Evolutionary conservation across 2,797 vertebrate genomes (phyloP).

Genomic region (Pseudochromis fuscus): DNA sequence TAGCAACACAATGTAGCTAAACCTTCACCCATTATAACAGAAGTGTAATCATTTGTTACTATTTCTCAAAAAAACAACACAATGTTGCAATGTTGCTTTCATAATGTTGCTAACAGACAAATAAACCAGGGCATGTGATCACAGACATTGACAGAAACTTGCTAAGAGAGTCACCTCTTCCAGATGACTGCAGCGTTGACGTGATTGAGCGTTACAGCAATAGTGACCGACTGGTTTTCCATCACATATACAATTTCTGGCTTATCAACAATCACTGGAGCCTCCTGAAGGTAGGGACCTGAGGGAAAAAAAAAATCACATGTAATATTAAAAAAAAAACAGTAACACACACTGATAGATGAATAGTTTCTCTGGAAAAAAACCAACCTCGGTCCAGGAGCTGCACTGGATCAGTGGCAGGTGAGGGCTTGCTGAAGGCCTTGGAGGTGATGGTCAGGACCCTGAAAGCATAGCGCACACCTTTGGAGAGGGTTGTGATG

Average conservation of each 20-base stretch:
- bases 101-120: no score
- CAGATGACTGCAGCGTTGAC: conserved; percentile 91
- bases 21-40: no score
- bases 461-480: conserved; percentile 91
- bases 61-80: no score
- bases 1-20: no score
- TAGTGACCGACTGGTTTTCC: conserved; percentile 90
- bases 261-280: conserved; percentile 91
- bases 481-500: conserved; percentile 89
- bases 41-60: no score
- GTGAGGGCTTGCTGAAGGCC: conserved; percentile 95
- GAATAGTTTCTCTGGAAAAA: neutral
- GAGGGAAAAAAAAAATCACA: conserved; percentile 38
- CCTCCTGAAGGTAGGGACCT: conserved; percentile 93
- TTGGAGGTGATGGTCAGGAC: conserved; percentile 93
- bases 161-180: conserved; percentile 86
- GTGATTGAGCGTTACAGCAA: conserved; percentile 93
- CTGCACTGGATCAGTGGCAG: conserved; percentile 88
- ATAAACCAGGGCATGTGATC: no score
- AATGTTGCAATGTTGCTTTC: no score
- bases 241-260: conserved; percentile 93
- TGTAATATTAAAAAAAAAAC: neutral
- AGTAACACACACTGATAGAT: neutral
- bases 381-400: conserved; percentile 90
- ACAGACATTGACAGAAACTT: neutral